Conservation (phyloP, 2,888 invertebrate genomes). For the Stomorhina lunata region DNA sequence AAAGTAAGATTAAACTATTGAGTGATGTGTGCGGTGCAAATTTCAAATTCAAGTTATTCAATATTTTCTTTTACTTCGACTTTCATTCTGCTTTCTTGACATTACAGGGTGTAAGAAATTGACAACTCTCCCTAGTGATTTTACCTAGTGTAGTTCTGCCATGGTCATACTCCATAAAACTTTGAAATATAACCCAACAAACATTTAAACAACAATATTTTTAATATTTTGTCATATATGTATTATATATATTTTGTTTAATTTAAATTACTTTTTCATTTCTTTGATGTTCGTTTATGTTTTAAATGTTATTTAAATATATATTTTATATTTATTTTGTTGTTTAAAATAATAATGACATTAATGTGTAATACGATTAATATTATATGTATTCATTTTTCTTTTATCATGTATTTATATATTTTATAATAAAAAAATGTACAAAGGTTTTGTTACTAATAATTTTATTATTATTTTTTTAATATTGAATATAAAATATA, state of each 20-base stretch:
- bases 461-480: not conserved
- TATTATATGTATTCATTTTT: slow-evolving; percentile 37
- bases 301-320: slow-evolving; percentile 61
- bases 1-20: too few species aligned
- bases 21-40: too few species aligned
- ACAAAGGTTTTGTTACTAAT: slow-evolving; percentile 17
- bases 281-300: slow-evolving; percentile 42
- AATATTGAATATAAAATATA: not conserved
- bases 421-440: slow-evolving; percentile 42
- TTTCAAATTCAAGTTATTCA: too few species aligned
- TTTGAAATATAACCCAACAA: not conserved
- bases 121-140: too few species aligned
- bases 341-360: slow-evolving; percentile 59
- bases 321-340: slow-evolving; percentile 35
- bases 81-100: too few species aligned
- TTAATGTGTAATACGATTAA: slow-evolving; percentile 49
- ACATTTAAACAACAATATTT: slow-evolving; percentile 36
- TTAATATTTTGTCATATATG: slow-evolving; percentile 54
- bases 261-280: slow-evolving; percentile 44
- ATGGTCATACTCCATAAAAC: too few species aligned
- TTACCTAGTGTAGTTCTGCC: too few species aligned
- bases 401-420: slow-evolving; percentile 20
- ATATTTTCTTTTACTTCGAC: too few species aligned
- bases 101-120: too few species aligned
- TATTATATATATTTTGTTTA: slow-evolving; percentile 59